Evolutionary conservation across 2,113 vertebrate species (phyloP).

Genomic region (Poeciliopsis prolifica): DNA sequence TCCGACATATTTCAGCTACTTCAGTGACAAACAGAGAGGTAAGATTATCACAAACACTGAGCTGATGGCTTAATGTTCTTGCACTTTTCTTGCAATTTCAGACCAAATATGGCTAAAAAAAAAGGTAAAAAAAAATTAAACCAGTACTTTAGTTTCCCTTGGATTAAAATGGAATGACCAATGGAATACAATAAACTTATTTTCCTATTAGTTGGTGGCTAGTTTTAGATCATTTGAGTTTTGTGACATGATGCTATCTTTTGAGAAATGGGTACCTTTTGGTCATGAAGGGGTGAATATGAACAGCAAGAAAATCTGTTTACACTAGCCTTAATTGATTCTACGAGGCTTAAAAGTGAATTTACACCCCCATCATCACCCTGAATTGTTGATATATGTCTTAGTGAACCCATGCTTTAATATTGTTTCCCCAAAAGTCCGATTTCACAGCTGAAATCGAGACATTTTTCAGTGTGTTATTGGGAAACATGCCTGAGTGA

Average conservation of each 20-base stretch:
- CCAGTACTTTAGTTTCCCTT: no score
- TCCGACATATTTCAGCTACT: slow-evolving; percentile 84
- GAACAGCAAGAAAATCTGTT: no score
- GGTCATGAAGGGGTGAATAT: no score
- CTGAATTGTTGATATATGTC: no score
- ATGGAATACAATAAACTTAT: not conserved
- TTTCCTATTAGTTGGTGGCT: not conserved
- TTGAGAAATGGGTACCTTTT: no score
- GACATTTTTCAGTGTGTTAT: not conserved
- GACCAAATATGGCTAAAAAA: not conserved
- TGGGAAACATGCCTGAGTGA: not conserved
- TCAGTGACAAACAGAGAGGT: slow-evolving; percentile 80
- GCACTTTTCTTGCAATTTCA: not conserved
- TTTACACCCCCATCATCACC: no score
- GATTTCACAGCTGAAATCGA: no score
- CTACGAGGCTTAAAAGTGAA: no score
- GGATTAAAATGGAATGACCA: not conserved
- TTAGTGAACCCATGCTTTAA: no score
- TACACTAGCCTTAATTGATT: no score
- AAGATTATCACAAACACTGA: slow-evolving; percentile 8
- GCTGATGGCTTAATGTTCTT: not conserved
- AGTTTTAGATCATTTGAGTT: not conserved
- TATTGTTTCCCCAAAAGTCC: no score
- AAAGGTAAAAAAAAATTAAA: no score
- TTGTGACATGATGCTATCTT: not conserved